These are phyloP conservation scores for Diadromus collaris DNA, from an alignment of 2,888 invertebrate species.

Conservation along the genomic window DNA sequence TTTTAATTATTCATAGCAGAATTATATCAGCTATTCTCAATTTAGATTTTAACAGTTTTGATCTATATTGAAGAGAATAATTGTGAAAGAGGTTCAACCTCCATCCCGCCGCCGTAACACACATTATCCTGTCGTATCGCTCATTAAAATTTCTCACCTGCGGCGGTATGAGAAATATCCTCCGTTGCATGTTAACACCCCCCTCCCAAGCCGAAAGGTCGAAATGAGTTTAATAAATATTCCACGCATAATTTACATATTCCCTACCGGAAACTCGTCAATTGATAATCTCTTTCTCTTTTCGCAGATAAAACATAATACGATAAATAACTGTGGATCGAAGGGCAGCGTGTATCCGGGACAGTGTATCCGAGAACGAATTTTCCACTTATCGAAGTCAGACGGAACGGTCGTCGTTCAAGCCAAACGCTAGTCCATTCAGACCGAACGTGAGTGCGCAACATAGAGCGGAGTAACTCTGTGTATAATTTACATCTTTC, in stretches of 20 bases:
- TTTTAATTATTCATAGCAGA: no score
- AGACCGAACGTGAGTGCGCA: slow-evolving; percentile 33
- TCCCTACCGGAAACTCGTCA: not conserved
- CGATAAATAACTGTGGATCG: not conserved
- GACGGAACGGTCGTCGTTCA: not conserved
- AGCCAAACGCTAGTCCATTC: slow-evolving; percentile 39
- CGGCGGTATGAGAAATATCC: slow-evolving; percentile 19
- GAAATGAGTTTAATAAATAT: slow-evolving; percentile 30
- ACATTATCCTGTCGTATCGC: slow-evolving; percentile 36
- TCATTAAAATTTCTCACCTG: slow-evolving; percentile 25
- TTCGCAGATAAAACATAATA: not conserved
- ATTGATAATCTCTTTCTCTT: not conserved
- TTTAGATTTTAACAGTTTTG: slow-evolving; percentile 12
- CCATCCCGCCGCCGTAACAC: not conserved
- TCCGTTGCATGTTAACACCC: not conserved
- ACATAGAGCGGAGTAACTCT: slow-evolving; percentile 9
- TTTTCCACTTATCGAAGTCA: not conserved
- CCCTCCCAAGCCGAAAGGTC: not conserved
- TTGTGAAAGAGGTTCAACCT: slow-evolving; percentile 7
- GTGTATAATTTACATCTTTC: slow-evolving; percentile 54
- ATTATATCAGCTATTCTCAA: not conserved
- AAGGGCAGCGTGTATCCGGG: not conserved
- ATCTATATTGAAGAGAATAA: slow-evolving; percentile 15
- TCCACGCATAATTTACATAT: slow-evolving; percentile 1
- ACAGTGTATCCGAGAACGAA: slow-evolving; percentile 1